Conservation (phyloP, 2,113 vertebrate species). For the Psittacus erithacus region DNA sequence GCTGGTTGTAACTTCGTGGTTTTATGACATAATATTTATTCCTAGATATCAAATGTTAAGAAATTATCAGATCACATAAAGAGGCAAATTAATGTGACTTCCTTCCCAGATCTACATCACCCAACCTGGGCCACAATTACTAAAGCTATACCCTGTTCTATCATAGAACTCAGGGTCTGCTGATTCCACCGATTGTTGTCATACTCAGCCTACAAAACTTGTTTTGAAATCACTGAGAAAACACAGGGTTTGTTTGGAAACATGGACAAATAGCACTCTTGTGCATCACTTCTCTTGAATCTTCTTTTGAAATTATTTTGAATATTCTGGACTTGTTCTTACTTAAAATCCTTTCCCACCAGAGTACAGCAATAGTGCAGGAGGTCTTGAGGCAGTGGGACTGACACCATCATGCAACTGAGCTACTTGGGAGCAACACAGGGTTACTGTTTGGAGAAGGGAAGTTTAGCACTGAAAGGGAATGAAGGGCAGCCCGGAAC, state of each 20-base stretch:
- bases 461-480: not conserved
- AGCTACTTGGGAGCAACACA: not conserved
- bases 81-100: not conserved
- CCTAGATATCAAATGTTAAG: not conserved
- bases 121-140: not conserved
- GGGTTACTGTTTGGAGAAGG: not conserved
- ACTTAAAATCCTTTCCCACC: not conserved
- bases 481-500: slow-evolving; percentile 10
- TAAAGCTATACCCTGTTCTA: not conserved
- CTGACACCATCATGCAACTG: not conserved
- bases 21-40: slow-evolving; percentile 4
- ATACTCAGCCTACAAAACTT: not conserved
- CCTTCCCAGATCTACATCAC: not conserved
- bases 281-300: not conserved
- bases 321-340: not conserved
- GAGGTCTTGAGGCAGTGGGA: not conserved
- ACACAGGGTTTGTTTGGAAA: not conserved
- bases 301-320: not conserved
- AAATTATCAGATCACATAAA: not conserved
- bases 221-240: not conserved
- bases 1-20: not conserved
- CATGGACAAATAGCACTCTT: not conserved
- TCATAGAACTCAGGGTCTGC: not conserved
- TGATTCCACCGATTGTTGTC: not conserved
- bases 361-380: not conserved